Evolutionary conservation across 2,113 vertebrate genomes (phyloP), one percentile per base, ranked within the genome.

Genomic region (Atlantisia rogersi): DNA sequence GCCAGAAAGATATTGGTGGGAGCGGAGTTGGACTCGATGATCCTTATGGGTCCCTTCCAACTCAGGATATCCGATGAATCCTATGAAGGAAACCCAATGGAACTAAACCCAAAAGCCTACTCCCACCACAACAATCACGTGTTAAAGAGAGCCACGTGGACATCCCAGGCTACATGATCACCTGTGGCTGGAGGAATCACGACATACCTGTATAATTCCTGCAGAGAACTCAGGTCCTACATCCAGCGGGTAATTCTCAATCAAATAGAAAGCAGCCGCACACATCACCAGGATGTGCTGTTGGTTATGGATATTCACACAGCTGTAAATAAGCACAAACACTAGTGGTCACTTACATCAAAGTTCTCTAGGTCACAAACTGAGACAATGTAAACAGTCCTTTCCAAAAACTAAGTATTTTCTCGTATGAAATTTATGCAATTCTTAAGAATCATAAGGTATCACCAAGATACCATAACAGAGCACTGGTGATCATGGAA

Each of bases 231-330:
- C 99, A 8, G 99, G 97, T 21, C 99, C 99, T 10, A 99, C 99
- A 83, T 99, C 99, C 93, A 99, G 97, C 11, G 99, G 99, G 75
- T 99, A 99, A 96, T 99, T 99, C 97, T 99, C 99, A 2, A 99
- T 99, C 98, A 99, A 98, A 97, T 99, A 99, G 97, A 99, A 99
- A 8, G 99, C 99, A 28, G 99, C 98, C 32, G 99, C 99, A 31
- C 99, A 99, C 99, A 99, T 99, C 42, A 99, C 99, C 97, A 99
- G 97, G 91, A 99, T 98, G 32, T 99, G 99, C 97, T 99, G 99
- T 95, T 99, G 99, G 98, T 99, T 99, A 79, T 99, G 99, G 32
- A 98, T 90, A 84, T 98, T 99, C 86, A 99, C 99, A 86, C 99
- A 99, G 95, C 99, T 99, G 97, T 46, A 97, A 97, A 46, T 56